A percentile compares a stretch with the other conserved stretches of the same genome.
phyloP scores from a whole-genome alignment of 1,140 invertebrate genomes.

The Apis laboriosa region DNA sequence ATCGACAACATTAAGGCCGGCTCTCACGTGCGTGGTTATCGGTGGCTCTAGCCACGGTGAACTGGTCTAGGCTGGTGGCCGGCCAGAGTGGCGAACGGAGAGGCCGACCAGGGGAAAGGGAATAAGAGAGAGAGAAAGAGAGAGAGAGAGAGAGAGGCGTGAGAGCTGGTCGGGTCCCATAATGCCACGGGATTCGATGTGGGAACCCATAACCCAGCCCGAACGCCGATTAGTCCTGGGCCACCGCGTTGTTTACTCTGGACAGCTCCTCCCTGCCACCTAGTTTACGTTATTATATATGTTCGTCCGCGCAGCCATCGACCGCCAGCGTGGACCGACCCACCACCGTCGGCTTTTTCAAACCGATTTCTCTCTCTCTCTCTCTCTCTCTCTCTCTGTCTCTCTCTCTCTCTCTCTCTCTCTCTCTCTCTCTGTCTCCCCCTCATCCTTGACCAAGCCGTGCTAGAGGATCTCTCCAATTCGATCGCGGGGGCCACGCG shows the following conservation, averaged over 20 bases:
- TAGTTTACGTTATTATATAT: conserved; percentile 71
- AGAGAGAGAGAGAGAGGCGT: conserved; percentile 51
- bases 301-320: conserved; percentile 60
- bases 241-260: conserved; percentile 69
- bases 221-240: conserved; percentile 68
- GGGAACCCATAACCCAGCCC: conserved; percentile 65
- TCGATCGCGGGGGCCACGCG: no score
- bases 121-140: conserved; percentile 53
- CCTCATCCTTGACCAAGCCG: neutral
- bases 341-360: conserved; percentile 56
- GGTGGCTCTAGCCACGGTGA: conserved; percentile 44
- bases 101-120: conserved; percentile 15
- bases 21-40: conserved; percentile 61
- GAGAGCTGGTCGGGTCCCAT: conserved; percentile 62
- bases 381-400: no score
- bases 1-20: conserved; percentile 61
- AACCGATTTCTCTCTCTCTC: conserved; percentile 23
- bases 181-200: conserved; percentile 67
- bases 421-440: neutral
- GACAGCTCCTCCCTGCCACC: conserved; percentile 67
- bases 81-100: conserved; percentile 17
- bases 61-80: conserved; percentile 55
- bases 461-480: conserved; percentile 15
- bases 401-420: neutral
- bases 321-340: conserved; percentile 61